A percentile compares a stretch with the other conserved stretches of the same genome.
Evolutionary conservation across 2,797 vertebrate species (phyloP).

Genomic region (Pampus argenteus): DNA sequence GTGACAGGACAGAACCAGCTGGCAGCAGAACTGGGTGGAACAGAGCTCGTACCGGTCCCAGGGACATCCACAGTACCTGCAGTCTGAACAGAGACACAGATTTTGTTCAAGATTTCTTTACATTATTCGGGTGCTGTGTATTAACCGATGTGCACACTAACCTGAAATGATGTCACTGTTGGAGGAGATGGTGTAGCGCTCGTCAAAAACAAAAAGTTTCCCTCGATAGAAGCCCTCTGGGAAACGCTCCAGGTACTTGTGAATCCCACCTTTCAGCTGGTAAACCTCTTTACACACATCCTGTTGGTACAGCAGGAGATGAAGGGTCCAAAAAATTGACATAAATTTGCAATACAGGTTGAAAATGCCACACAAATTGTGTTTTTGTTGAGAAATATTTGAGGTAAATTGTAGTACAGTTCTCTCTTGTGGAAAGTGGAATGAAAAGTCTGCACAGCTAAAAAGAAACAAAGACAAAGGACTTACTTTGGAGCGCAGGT

Average conservation of each 20-base stretch:
- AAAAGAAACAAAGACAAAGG: not conserved
- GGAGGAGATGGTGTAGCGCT: conserved; percentile 92
- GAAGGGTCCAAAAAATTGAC: not conserved
- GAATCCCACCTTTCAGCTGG: conserved; percentile 97
- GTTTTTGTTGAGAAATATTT: not conserved
- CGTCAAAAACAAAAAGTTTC: conserved; percentile 98
- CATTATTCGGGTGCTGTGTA: no score
- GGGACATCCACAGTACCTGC: conserved; percentile 89
- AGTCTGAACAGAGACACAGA: conserved; percentile 79
- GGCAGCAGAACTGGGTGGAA: conserved; percentile 90
- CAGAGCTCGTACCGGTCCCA: conserved; percentile 96
- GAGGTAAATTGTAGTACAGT: not conserved
- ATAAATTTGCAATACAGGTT: not conserved
- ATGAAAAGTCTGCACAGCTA: not conserved
- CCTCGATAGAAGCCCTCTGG: conserved; percentile 96
- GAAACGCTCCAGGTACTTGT: conserved; percentile 95
- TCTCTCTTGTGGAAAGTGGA: not conserved
- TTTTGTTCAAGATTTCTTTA: not conserved
- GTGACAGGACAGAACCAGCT: conserved; percentile 92
- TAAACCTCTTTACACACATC: conserved; percentile 94
- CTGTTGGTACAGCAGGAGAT: conserved; percentile 69
- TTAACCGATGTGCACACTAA: conserved; percentile 63
- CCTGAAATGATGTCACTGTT: conserved; percentile 92
- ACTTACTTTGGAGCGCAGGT: conserved; percentile 93
- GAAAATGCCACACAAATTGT: not conserved